phyloP scores from a whole-genome alignment of 2,113 vertebrate genomes.

The Onychostoma macrolepis region DNA sequence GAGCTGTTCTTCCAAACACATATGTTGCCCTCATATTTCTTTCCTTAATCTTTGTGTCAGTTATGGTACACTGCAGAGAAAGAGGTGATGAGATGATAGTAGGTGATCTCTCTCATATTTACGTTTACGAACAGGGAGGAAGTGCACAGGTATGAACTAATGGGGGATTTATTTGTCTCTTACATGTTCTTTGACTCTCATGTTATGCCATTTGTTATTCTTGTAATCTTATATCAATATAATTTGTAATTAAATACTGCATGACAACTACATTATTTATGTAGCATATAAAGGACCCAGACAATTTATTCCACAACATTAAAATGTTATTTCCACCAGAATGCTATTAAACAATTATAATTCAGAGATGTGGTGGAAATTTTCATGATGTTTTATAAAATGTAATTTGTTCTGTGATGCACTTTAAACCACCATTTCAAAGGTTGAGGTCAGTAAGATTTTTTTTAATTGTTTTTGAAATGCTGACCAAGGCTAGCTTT shows the following conservation, averaged over 20 bases:
- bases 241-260: neutral
- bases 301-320: neutral
- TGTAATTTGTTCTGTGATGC: neutral
- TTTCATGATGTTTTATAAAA: neutral
- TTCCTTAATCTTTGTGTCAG: conserved; percentile 60
- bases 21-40: neutral
- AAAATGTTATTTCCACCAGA: neutral
- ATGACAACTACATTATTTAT: neutral
- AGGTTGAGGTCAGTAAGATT: neutral
- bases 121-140: conserved; percentile 83
- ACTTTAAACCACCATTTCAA: neutral
- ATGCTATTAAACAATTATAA: neutral
- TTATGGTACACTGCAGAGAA: conserved; percentile 85
- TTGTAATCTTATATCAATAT: neutral
- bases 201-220: no score
- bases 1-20: neutral
- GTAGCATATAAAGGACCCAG: neutral
- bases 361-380: neutral
- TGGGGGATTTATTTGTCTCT: neutral
- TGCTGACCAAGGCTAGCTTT: no score
- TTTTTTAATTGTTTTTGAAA: neutral
- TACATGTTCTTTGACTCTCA: neutral
- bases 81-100: conserved; percentile 81
- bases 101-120: conserved; percentile 78
- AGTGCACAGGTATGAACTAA: conserved; percentile 78